Percentiles rank a stretch among this genome's conserved stretches.
Evolutionary conservation across 1,140 invertebrate genomes (phyloP).

Genomic region (Cydia pomonella): DNA sequence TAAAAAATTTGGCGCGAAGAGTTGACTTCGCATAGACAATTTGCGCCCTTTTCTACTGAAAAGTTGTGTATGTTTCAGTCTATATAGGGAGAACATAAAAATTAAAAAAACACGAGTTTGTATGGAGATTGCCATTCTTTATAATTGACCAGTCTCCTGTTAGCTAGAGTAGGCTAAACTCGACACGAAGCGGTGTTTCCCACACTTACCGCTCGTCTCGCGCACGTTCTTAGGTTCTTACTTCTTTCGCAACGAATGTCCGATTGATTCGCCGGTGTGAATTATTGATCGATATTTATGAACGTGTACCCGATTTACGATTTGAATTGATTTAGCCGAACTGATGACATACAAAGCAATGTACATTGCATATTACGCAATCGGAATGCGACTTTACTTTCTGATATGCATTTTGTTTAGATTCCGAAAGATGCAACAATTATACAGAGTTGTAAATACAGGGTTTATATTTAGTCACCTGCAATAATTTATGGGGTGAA

Average conservation of each 20-base stretch:
- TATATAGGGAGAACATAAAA: too few species aligned
- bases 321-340: conserved; percentile 17
- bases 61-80: too few species aligned
- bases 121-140: not conserved
- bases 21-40: too few species aligned
- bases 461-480: too few species aligned
- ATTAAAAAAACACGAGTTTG: too few species aligned
- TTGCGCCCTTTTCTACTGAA: too few species aligned
- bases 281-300: conserved; percentile 33
- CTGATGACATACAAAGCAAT: not conserved
- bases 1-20: too few species aligned
- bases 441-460: not conserved
- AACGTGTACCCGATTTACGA: conserved; percentile 18
- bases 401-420: not conserved
- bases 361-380: not conserved
- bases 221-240: conserved; percentile 29
- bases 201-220: conserved; percentile 35
- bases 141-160: not conserved
- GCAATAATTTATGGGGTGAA: too few species aligned
- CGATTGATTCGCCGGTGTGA: conserved; percentile 30
- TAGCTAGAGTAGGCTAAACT: conserved; percentile 38
- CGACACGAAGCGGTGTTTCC: conserved; percentile 45
- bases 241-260: conserved; percentile 30
- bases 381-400: not conserved
- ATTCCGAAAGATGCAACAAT: not conserved